Conservation (phyloP, 2,113 vertebrate species). For the Lichenostomus cassidix region DNA sequence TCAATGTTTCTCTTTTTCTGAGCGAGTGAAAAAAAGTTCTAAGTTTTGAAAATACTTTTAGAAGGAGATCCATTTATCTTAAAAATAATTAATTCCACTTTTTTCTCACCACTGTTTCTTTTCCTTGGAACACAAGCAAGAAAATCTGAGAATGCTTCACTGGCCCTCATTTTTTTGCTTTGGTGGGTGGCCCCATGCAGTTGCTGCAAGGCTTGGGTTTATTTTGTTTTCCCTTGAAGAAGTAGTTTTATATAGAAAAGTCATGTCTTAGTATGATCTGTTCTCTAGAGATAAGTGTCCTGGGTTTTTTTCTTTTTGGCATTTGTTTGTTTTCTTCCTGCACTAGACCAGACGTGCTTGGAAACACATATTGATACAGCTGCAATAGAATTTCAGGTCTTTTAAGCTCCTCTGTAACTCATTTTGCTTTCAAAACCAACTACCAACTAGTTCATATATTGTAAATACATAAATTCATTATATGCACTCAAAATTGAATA, state of each 20-base stretch:
- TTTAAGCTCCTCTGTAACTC: neutral
- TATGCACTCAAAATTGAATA: neutral
- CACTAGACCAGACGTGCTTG: accelerated
- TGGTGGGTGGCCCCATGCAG: neutral
- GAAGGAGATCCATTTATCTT: neutral
- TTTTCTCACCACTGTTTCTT: neutral
- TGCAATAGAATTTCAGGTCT: neutral
- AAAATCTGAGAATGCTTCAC: accelerated
- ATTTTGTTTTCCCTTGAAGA: neutral
- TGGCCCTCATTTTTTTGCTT: neutral
- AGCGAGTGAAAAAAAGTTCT: neutral
- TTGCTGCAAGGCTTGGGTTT: neutral
- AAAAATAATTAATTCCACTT: neutral
- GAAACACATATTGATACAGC: neutral
- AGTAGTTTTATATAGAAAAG: neutral
- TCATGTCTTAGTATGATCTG: neutral
- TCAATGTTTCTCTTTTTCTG: neutral
- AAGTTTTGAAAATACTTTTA: neutral
- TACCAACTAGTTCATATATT: neutral
- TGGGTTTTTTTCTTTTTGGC: neutral
- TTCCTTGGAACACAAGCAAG: neutral
- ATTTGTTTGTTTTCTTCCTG: neutral
- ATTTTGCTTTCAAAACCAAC: neutral
- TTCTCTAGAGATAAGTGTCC: neutral
- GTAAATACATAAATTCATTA: neutral